Percentiles rank a stretch among this genome's conserved stretches.
These are phyloP conservation scores for Acestrorhynchus altus DNA, from an alignment of 2,797 vertebrate species.

Conservation along the genomic window DNA sequence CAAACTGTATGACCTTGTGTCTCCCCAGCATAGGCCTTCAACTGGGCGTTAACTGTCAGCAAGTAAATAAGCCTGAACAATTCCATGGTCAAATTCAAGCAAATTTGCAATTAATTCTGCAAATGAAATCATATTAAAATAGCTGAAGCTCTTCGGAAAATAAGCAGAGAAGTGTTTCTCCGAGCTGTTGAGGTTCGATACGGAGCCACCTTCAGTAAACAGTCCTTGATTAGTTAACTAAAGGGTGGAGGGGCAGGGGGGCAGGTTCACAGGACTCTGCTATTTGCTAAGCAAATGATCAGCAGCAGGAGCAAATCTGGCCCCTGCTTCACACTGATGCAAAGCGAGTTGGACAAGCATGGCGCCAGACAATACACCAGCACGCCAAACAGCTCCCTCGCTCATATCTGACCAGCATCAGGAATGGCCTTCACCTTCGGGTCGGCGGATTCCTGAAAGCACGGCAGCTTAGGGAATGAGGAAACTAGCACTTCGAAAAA, in stretches of 20 bases:
- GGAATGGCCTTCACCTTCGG: not conserved
- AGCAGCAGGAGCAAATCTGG: slow-evolving; percentile 51
- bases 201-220: too few relatives aligned
- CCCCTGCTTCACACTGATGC: slow-evolving; percentile 44
- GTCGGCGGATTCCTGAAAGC: not conserved
- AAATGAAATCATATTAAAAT: too few relatives aligned
- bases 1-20: too few relatives aligned
- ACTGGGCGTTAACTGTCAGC: too few relatives aligned
- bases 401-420: not conserved
- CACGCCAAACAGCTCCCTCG: slow-evolving; percentile 52
- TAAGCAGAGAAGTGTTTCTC: too few relatives aligned
- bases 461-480: not conserved
- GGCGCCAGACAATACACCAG: slow-evolving; percentile 57
- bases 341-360: slow-evolving; percentile 58
- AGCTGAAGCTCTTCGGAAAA: too few relatives aligned
- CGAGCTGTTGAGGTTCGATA: too few relatives aligned
- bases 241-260: not conserved
- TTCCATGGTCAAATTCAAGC: too few relatives aligned
- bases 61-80: too few relatives aligned
- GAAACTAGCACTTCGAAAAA: not conserved
- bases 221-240: too few relatives aligned
- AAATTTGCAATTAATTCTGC: too few relatives aligned
- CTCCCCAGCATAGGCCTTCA: too few relatives aligned
- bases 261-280: slow-evolving; percentile 53
- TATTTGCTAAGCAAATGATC: slow-evolving; percentile 79